Percentiles rank a stretch among this genome's conserved stretches.
These are phyloP conservation scores for Apodemia hepburni DNA, from an alignment of 2,888 invertebrate genomes.

Conservation along the genomic window DNA sequence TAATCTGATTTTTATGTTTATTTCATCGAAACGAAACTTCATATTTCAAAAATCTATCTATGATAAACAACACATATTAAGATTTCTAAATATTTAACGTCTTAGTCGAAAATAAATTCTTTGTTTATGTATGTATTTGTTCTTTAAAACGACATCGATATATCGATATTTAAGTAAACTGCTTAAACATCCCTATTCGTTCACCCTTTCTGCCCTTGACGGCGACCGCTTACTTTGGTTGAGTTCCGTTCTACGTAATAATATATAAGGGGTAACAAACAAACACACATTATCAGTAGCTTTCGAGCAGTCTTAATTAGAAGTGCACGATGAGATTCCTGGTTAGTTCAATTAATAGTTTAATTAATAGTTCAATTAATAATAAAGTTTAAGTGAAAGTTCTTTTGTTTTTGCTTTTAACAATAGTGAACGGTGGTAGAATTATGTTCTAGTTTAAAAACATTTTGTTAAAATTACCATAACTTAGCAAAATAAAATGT, in stretches of 20 bases:
- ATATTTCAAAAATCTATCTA: no score
- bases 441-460: no score
- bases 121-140: no score
- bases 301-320: slow-evolving; percentile 74
- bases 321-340: slow-evolving; percentile 47
- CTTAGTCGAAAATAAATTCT: background rate
- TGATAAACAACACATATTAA: no score
- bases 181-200: slow-evolving; percentile 42
- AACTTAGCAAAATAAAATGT: no score
- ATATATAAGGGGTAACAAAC: slow-evolving; percentile 63
- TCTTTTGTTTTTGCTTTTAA: background rate
- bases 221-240: slow-evolving; percentile 64
- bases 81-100: background rate
- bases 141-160: background rate
- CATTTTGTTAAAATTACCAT: no score
- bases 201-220: slow-evolving; percentile 73
- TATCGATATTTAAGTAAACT: background rate
- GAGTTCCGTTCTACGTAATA: slow-evolving; percentile 48
- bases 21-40: no score
- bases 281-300: slow-evolving; percentile 57
- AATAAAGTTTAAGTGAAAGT: background rate
- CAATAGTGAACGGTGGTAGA: no score
- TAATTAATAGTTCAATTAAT: background rate
- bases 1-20: no score
- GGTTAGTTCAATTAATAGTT: slow-evolving; percentile 41